Base-by-base conservation (phyloP, 2,113 vertebrate species). In the Lonchura striata region DNA sequence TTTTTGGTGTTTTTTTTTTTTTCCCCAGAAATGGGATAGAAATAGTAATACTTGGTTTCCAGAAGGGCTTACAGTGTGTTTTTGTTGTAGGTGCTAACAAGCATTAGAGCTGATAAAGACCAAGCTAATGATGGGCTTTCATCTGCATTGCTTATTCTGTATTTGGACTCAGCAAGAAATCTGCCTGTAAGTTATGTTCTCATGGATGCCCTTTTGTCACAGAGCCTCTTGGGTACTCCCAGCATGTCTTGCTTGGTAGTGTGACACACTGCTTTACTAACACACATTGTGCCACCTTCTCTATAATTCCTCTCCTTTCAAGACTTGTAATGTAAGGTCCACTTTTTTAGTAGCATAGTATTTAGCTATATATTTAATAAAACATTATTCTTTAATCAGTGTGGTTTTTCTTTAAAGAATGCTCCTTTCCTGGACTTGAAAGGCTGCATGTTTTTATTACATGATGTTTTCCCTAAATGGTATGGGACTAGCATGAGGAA, bases 141-240 rank as follows among this genome's bases (percentile, higher is more conserved):
- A 22, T 99, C 99, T 39, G 98, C 99, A 4, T 94, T 99, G 94
- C 98, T 99, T 56, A 97, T 99, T n/a, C 94, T 99, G 61, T 99
- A 99, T 92, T 96, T 99, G 98, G 99, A 99, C 92, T 99, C 99
- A 0, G 99, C 99, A 63, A 98, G 98, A 78, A 99, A 99, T 90
- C 97, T 99, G 87, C 99, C 99, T n/a, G 99, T 99, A 98, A 99
- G 99, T 98, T 74, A 3, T 5, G 2, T 61, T 57, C 31, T 80
- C 61, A 33, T 82, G 79, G 81, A 13, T 63, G 9, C 64, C 68
- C 59, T 42, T 64, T 41, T 33, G 6, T 71, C 24, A 6, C 44
- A 57, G 65, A 8, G 23, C 69, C 90, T 69, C 59, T 75, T 64
- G 63, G 2, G 24, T 66, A 18, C 31, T 69, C 93, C 27, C 44